Conservation (phyloP, 2,113 vertebrate genomes). For the Fregetta grallaria region DNA sequence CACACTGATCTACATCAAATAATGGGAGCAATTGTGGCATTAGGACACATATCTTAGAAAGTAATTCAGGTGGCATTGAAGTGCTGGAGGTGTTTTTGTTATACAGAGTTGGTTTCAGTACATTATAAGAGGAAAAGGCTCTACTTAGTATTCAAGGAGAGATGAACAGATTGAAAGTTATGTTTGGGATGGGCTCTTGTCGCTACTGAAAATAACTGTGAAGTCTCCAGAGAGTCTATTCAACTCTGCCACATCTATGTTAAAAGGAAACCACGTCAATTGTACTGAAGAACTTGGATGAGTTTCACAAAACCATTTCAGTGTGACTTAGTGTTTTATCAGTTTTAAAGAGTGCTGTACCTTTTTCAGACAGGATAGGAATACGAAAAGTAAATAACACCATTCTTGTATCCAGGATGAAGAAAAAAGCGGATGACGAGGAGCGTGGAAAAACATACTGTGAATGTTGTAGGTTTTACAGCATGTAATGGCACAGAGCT, state of each 20-base stretch:
- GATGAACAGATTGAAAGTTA: constrained; percentile 49
- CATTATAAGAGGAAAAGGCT: background rate
- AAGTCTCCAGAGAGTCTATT: constrained; percentile 12
- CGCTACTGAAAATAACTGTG: constrained; percentile 25
- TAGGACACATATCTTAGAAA: background rate
- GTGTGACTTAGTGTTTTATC: background rate
- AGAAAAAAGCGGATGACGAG: background rate
- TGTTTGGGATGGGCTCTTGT: constrained; percentile 44
- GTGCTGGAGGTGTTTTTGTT: background rate
- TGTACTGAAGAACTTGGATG: background rate
- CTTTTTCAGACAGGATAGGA: background rate
- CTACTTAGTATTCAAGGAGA: constrained; percentile 16
- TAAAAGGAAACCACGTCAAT: constrained; percentile 17
- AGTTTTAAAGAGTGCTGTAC: background rate
- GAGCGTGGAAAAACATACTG: background rate
- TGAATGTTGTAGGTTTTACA: background rate
- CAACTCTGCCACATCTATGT: background rate
- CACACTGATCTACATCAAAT: background rate
- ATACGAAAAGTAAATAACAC: background rate
- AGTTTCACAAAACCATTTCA: constrained; percentile 39
- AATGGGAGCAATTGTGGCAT: background rate
- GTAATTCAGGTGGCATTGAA: background rate
- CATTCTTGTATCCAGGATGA: background rate
- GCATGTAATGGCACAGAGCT: background rate
- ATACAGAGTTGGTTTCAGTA: background rate